A percentile compares a stretch with the other conserved stretches of the same genome.
Evolutionary conservation across 2,797 vertebrate genomes (phyloP).

Genomic region (Alcedo quadribrachys): DNA sequence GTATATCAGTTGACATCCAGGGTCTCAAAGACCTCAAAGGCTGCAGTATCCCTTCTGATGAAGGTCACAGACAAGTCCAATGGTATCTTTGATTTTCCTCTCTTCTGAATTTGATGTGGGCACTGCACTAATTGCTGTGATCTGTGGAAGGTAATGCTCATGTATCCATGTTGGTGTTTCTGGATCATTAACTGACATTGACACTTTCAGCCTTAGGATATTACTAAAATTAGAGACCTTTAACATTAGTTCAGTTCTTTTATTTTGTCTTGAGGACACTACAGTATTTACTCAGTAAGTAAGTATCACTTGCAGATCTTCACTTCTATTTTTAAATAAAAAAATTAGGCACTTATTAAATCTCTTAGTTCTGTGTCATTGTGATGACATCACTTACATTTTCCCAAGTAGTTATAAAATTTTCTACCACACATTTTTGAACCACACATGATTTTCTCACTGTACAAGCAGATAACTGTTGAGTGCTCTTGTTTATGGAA

Average conservation of each 20-base stretch:
- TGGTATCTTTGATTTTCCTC: constrained; percentile 13
- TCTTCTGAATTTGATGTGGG: background rate
- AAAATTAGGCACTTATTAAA: background rate
- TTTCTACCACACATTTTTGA: background rate
- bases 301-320: background rate
- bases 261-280: background rate
- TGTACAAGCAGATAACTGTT: background rate
- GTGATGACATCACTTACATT: background rate
- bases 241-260: background rate
- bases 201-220: background rate
- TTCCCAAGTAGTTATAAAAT: background rate
- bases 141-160: constrained; percentile 4
- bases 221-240: constrained; percentile 23
- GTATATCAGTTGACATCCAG: background rate
- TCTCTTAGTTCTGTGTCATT: background rate
- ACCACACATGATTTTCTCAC: background rate
- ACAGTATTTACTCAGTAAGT: background rate
- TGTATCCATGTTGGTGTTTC: background rate
- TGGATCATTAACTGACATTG: constrained; percentile 20
- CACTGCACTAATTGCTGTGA: constrained; percentile 35
- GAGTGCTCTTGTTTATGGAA: background rate
- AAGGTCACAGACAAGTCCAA: background rate
- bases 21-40: background rate
- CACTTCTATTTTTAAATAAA: background rate
- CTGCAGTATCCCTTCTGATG: background rate